Evolutionary conservation across 2,113 vertebrate species (phyloP), one percentile per base, ranked within the genome.

Genomic region (Paralichthys olivaceus): DNA sequence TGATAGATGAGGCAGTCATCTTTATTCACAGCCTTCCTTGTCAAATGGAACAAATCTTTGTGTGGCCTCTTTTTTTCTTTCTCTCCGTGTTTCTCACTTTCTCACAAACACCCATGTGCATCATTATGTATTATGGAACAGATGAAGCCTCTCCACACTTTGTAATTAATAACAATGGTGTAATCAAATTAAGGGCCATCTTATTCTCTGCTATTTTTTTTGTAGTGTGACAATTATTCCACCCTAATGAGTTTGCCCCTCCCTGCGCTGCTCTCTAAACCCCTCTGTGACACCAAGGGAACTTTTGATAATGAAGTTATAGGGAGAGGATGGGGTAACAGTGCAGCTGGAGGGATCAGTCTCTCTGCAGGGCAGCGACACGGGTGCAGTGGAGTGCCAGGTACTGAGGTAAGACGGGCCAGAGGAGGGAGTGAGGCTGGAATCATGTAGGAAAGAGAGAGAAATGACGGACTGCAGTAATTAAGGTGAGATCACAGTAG

Each of bases 1-100:
- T 87, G 86, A 91, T 75, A 64, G 86, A 90, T 81, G 79, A 73
- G 83, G 68, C 77, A 75, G 76, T 81, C 84, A 79, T 87, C 80
- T 88, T 86, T 85, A 86, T 89, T 89, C 83, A 87, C 72, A 84
- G 62, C 58, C 68, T 55, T 81, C 69, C 40, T 37, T 77, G 73
- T 83, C 75, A 86, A 78, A 75, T 45, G 29, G 65, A 79, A 83
- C 78, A 80, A 80, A 83, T 86, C 69, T 75, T 83, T 85, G 20
- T 3, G 49, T 53, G 49, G 49, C 49, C 49, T 4, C 57, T 64
- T 47, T 58, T 17, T 34, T 68, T 34, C 28, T 17, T 43, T 22
- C 19, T 59, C 40, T 12, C n/a, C 22, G 7, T 49, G 77, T 61
- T 80, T 68, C 47, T 56, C 25, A 34, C 20, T 59, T 55, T 75